Conservation (phyloP, 2,113 vertebrate genomes). For the Podilymbus podiceps region DNA sequence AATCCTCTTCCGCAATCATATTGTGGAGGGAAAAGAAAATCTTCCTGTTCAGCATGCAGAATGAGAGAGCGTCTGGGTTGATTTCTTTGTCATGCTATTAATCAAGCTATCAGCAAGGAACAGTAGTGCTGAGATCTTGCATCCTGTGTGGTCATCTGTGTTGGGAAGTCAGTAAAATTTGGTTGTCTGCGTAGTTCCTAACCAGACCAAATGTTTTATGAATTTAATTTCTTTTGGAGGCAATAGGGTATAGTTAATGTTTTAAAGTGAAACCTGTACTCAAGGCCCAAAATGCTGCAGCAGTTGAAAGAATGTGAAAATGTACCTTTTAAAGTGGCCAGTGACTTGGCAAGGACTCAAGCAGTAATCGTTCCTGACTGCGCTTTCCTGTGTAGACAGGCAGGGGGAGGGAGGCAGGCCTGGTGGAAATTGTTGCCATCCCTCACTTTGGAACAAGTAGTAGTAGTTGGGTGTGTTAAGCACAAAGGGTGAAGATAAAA, state of each 20-base stretch:
- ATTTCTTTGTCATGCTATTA: neutral
- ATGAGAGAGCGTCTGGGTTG: neutral
- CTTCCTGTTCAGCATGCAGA: fast-evolving
- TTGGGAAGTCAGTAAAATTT: neutral
- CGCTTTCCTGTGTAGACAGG: neutral
- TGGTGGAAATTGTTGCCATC: neutral
- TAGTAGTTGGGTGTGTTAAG: neutral
- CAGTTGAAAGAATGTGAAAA: neutral
- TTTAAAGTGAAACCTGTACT: neutral
- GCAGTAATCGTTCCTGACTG: neutral
- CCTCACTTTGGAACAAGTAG: neutral
- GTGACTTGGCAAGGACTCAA: neutral
- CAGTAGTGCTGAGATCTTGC: neutral
- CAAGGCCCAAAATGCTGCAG: neutral
- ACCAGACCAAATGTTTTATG: neutral
- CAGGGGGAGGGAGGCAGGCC: neutral
- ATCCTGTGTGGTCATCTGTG: neutral
- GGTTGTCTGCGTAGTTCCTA: neutral
- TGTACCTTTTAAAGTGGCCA: neutral
- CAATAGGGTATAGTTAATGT: neutral
- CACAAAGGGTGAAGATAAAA: neutral
- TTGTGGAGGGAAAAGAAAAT: neutral
- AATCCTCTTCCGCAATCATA: neutral
- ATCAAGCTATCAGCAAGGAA: neutral
- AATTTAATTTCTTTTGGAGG: neutral